Conservation (phyloP, 2,797 vertebrate genomes). For the Chaetophractus vellerosus region DNA sequence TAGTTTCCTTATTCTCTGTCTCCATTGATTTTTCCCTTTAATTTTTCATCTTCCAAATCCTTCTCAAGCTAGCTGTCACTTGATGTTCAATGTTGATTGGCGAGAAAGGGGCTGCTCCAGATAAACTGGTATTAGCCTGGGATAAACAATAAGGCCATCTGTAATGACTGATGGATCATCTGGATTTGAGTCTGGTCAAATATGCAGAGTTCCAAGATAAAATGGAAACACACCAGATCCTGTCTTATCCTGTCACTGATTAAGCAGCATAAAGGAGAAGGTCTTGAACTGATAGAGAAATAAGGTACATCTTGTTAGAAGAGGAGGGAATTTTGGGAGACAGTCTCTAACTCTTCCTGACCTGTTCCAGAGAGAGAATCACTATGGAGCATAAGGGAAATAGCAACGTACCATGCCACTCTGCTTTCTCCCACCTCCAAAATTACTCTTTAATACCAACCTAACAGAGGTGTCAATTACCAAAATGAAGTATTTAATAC, state of each 20-base stretch:
- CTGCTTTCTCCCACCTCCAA: background rate
- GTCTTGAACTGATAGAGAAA: background rate
- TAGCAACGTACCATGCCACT: rapidly evolving
- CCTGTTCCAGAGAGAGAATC: background rate
- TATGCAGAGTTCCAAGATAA: slow-evolving; percentile 65
- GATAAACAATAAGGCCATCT: slow-evolving; percentile 65
- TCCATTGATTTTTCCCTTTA: slow-evolving; percentile 53
- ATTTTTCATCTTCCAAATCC: slow-evolving; percentile 73
- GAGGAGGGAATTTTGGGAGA: background rate
- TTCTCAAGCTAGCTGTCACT: slow-evolving; percentile 61
- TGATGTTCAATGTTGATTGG: slow-evolving; percentile 55
- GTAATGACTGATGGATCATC: slow-evolving; percentile 28
- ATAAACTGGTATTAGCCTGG: slow-evolving; percentile 60
- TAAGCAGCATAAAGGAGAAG: background rate
- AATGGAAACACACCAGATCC: slow-evolving; percentile 50
- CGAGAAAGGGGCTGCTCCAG: slow-evolving; percentile 50
- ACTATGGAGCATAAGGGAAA: background rate
- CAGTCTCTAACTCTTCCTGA: background rate
- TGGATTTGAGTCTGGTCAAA: slow-evolving; percentile 42
- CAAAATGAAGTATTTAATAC: slow-evolving; percentile 65
- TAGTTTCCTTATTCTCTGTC: background rate
- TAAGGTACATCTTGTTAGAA: background rate
- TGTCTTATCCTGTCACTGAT: slow-evolving; percentile 43
- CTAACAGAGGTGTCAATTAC: slow-evolving; percentile 35
- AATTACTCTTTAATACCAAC: slow-evolving; percentile 48